Base-by-base conservation (phyloP, 2,888 invertebrate genomes). In the Cabera pusaria region DNA sequence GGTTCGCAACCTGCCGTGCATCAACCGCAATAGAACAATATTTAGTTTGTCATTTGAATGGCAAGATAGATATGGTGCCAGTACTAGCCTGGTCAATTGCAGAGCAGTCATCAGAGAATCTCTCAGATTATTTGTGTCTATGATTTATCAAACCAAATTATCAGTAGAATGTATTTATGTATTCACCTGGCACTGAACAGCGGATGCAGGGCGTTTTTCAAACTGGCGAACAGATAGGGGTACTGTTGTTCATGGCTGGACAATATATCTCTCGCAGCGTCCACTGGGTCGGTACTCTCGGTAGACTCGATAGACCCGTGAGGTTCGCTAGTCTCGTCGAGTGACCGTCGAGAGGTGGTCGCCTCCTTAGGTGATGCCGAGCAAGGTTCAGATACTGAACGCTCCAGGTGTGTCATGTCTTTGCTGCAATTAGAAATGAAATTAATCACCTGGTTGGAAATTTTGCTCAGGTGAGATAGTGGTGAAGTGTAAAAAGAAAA, bases 141-240 rank as follows among this genome's bases (percentile, higher is more conserved):
- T n/a, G n/a, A n/a, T n/a, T n/a, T n/a, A n/a, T n/a, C n/a, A n/a
- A n/a, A n/a, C n/a, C n/a, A n/a, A n/a, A n/a, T n/a, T n/a, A n/a
- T n/a, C n/a, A n/a, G n/a, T n/a, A 14, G 2, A 14, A 2, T 14
- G 14, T 3, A 14, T 14, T 14, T 4, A 4, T 14, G 2, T 26
- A 52, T 72, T 58, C 38, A 89, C 90, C 84, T 88, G 44, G 92
- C 91, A 50, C 92, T 91, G 61, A 95, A 93, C 29, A 96, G 82
- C 0, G 96, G 96, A 56, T 93, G 92, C 48, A 97, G 75, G n/a
- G 96, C 95, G 9, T 91, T 91, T 64, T 93, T 91, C 41, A 97
- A 81, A 51, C 94, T 95, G 62, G 90, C 86, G 69, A 93, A 96
- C 18, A 97, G 76, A 27, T 92, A 91, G 0, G 96, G 96, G 62